These are phyloP conservation scores for Pardalotus punctatus DNA, from an alignment of 2,113 vertebrate species.

Conservation along the genomic window DNA sequence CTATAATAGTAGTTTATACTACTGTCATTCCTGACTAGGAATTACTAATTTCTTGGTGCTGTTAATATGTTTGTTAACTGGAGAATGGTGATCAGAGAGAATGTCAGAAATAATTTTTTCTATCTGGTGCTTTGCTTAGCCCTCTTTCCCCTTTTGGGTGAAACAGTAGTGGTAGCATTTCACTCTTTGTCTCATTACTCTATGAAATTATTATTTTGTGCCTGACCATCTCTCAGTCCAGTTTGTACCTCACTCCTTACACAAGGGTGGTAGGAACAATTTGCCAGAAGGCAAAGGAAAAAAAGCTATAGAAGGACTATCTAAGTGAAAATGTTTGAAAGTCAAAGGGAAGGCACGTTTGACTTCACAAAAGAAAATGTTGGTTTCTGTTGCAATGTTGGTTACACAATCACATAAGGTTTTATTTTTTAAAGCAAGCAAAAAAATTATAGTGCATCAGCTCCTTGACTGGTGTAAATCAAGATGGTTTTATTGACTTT, in stretches of 20 bases:
- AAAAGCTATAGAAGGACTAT: not conserved
- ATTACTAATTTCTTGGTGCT: not conserved
- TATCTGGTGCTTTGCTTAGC: not conserved
- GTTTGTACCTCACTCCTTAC: not conserved
- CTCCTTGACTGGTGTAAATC: conserved; percentile 60
- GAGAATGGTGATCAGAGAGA: not conserved
- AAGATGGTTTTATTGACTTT: conserved; percentile 58
- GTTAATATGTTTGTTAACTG: not conserved
- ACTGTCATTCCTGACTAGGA: not conserved
- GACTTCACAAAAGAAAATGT: conserved; percentile 54
- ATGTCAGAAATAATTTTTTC: not conserved
- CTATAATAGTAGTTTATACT: not conserved
- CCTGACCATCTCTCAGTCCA: not conserved
- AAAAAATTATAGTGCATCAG: conserved; percentile 55
- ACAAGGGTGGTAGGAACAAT: not conserved
- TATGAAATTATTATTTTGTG: not conserved
- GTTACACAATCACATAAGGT: conserved; percentile 63
- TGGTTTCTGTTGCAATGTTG: conserved; percentile 40
- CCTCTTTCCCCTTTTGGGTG: not conserved
- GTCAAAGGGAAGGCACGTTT: not conserved
- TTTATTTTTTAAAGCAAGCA: conserved; percentile 61
- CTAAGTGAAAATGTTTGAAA: conserved; percentile 7
- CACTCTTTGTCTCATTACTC: not conserved
- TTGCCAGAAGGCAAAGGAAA: not conserved
- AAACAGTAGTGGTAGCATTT: not conserved